Conservation (phyloP, 35 echinoderm and acorn worm genomes). For the Lytechinus variegatus region DNA sequence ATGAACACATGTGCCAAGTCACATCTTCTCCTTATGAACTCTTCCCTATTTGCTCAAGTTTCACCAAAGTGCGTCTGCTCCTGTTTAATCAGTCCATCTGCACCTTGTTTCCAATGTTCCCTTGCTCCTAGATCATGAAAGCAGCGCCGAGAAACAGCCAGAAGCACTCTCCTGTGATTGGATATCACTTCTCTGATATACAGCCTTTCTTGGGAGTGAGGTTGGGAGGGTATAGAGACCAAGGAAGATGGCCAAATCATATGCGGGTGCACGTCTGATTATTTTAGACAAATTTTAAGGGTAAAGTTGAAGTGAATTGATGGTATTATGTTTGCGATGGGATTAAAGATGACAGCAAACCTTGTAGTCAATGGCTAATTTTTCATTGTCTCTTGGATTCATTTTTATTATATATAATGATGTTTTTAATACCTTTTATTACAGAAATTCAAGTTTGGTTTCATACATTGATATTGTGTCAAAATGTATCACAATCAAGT, state of each 20-base stretch:
- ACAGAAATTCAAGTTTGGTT: neutral
- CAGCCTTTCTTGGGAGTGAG: neutral
- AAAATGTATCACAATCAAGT: too few relatives aligned
- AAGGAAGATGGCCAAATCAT: neutral
- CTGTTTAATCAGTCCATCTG: conserved; percentile 11
- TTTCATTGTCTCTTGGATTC: neutral
- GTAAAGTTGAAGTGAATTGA: neutral
- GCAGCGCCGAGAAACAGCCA: conserved; percentile 14
- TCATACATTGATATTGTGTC: too few relatives aligned
- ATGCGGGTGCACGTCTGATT: neutral
- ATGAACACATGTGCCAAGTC: conserved; percentile 8
- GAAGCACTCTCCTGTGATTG: neutral
- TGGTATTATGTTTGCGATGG: neutral
- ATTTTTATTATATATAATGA: neutral
- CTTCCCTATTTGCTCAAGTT: conserved; percentile 18
- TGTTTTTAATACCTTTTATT: neutral
- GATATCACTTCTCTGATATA: neutral
- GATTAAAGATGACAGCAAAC: neutral
- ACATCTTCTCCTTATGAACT: neutral
- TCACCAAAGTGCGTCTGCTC: neutral
- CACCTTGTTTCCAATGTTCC: neutral
- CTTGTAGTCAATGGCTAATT: neutral
- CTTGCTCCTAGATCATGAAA: neutral
- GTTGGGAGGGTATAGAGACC: neutral
- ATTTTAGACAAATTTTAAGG: conserved; percentile 3